A percentile compares a stretch with the other conserved stretches of the same genome.
Conservation (phyloP, 2,797 vertebrate genomes). For the Decapterus maruadsi region DNA sequence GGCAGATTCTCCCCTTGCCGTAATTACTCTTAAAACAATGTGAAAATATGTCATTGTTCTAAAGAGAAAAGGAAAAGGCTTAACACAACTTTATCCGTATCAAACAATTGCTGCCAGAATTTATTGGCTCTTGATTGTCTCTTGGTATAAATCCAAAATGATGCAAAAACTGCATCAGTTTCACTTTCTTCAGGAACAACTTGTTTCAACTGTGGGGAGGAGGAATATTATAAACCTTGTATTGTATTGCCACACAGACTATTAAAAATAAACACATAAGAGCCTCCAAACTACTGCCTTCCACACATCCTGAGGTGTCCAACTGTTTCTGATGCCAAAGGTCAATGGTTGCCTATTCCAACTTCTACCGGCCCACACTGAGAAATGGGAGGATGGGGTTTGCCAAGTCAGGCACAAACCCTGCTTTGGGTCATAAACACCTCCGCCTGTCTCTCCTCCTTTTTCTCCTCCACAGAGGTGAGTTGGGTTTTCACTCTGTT, state of each 20-base stretch:
- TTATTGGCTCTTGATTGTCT: no score
- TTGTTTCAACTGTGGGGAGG: neutral
- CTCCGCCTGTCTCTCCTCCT: conserved; percentile 65
- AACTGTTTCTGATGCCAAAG: conserved; percentile 81
- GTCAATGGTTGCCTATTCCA: conserved; percentile 76
- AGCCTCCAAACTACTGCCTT: conserved; percentile 50
- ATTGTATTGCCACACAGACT: conserved; percentile 23
- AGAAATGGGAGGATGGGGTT: conserved; percentile 66
- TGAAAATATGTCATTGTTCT: neutral
- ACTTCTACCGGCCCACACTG: conserved; percentile 64
- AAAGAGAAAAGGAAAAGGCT: neutral
- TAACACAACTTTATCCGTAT: neutral
- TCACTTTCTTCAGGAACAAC: neutral
- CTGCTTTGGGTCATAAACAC: conserved; percentile 82
- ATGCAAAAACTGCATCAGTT: conserved; percentile 2
- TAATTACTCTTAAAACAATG: neutral
- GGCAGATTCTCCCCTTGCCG: neutral
- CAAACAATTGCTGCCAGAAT: neutral
- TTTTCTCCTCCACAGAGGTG: conserved; percentile 73
- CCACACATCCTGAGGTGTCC: conserved; percentile 71
- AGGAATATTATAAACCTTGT: conserved; percentile 27
- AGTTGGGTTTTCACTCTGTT: conserved; percentile 84
- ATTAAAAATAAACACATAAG: conserved; percentile 34
- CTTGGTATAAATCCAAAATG: conserved; percentile 10
- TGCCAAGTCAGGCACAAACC: conserved; percentile 76